These are phyloP conservation scores for Lithophane semibrunnea DNA, from an alignment of 2,888 invertebrate genomes.

Conservation along the genomic window DNA sequence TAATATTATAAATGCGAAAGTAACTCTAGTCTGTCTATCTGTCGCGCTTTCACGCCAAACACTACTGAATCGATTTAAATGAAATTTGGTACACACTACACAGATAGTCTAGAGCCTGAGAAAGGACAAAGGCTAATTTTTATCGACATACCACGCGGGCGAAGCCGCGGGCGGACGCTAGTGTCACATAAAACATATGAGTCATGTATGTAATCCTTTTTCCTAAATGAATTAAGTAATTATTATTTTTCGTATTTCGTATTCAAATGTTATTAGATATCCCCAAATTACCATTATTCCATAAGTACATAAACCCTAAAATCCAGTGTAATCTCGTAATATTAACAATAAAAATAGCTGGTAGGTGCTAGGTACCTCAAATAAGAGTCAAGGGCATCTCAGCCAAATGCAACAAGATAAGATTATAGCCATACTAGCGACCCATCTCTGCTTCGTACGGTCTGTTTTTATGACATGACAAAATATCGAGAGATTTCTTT, in stretches of 20 bases:
- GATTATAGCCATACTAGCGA: slow-evolving; percentile 24
- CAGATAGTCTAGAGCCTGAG: too few species aligned
- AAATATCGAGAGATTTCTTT: background rate
- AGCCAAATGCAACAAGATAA: slow-evolving; percentile 48
- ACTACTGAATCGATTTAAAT: too few species aligned
- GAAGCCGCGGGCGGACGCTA: too few species aligned
- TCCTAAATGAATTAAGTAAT: background rate
- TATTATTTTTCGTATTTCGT: too few species aligned
- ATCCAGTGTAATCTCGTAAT: background rate
- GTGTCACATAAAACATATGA: background rate
- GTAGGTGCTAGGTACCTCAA: background rate
- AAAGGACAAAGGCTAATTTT: too few species aligned
- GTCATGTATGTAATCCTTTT: background rate
- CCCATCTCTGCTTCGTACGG: rapidly evolving
- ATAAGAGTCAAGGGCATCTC: slow-evolving; percentile 42
- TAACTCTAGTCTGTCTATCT: too few species aligned
- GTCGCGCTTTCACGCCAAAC: too few species aligned
- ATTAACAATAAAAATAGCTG: slow-evolving; percentile 15
- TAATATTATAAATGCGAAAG: too few species aligned
- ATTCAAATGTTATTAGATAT: background rate
- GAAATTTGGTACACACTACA: too few species aligned
- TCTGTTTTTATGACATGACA: background rate
- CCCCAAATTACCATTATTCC: background rate
- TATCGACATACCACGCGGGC: too few species aligned
- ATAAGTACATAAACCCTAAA: background rate